Evolutionary conservation across 2,113 vertebrate species (phyloP).

Genomic region (Esox niger): DNA sequence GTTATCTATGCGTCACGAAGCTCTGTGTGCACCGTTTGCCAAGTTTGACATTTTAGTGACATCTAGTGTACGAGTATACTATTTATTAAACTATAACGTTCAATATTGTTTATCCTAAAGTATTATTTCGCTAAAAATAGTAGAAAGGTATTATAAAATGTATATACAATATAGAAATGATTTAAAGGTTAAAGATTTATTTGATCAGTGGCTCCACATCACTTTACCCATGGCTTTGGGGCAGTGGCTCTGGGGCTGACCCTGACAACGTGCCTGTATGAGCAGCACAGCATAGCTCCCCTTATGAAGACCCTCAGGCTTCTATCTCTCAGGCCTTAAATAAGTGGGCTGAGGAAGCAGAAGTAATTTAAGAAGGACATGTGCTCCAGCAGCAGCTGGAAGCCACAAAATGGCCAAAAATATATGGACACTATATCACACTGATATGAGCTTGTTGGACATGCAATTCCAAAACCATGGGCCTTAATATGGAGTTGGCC

Average conservation of each 20-base stretch:
- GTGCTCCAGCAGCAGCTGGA: conserved; percentile 37
- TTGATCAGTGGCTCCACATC: neutral
- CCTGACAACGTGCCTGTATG: conserved; percentile 6
- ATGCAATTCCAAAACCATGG: too few relatives aligned
- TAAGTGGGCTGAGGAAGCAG: conserved; percentile 70
- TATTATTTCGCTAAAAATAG: neutral
- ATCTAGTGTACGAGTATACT: conserved; percentile 17
- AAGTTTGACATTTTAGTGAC: conserved; percentile 25
- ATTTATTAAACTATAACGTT: neutral
- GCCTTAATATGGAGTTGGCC: too few relatives aligned
- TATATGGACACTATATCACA: too few relatives aligned
- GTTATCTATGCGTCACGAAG: too few relatives aligned
- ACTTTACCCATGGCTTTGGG: neutral
- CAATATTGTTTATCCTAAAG: neutral
- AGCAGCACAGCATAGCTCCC: conserved; percentile 40
- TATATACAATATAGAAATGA: neutral
- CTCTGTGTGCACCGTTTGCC: neutral
- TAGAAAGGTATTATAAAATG: neutral
- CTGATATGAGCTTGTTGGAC: too few relatives aligned
- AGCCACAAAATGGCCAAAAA: too few relatives aligned
- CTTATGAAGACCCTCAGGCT: conserved; percentile 49
- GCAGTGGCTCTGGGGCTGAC: neutral
- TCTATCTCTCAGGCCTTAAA: conserved; percentile 71
- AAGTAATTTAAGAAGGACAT: conserved; percentile 63
- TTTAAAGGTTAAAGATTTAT: neutral